Conservation (phyloP, 2,888 invertebrate genomes). For the Sesia apiformis region DNA sequence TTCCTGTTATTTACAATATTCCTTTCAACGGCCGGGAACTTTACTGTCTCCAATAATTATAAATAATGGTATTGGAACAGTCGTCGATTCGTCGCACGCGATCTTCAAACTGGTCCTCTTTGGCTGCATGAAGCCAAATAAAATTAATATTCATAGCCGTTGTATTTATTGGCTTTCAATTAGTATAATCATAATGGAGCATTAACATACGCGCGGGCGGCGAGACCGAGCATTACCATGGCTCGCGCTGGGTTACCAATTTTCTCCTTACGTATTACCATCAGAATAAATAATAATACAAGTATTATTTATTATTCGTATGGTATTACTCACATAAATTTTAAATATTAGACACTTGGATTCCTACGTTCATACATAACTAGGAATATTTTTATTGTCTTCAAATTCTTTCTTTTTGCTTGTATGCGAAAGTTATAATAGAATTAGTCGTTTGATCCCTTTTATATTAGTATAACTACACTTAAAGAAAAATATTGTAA, state of each 20-base stretch:
- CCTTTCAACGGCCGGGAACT: not conserved
- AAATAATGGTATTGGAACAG: conserved; percentile 1
- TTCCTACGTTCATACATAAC: no score
- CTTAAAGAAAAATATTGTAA: no score
- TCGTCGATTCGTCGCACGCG: conserved; percentile 43
- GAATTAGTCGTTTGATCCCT: no score
- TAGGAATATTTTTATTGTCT: no score
- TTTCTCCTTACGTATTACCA: not conserved
- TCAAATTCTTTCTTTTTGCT: no score
- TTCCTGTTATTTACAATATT: not conserved
- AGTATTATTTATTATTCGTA: not conserved
- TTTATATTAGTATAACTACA: no score
- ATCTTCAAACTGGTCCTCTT: conserved; percentile 31
- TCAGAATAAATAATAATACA: not conserved
- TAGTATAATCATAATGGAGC: conserved; percentile 74
- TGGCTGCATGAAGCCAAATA: conserved; percentile 56
- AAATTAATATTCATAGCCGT: conserved; percentile 74
- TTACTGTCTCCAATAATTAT: conserved; percentile 1
- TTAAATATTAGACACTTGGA: no score
- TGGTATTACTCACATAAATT: no score
- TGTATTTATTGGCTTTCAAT: conserved; percentile 76
- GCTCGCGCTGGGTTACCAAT: conserved; percentile 8
- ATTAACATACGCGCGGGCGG: conserved; percentile 69
- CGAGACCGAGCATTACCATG: conserved; percentile 48
- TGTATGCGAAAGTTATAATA: no score